phyloP scores from a whole-genome alignment of 2,888 invertebrate genomes.

The Eupelmus urozonus region DNA sequence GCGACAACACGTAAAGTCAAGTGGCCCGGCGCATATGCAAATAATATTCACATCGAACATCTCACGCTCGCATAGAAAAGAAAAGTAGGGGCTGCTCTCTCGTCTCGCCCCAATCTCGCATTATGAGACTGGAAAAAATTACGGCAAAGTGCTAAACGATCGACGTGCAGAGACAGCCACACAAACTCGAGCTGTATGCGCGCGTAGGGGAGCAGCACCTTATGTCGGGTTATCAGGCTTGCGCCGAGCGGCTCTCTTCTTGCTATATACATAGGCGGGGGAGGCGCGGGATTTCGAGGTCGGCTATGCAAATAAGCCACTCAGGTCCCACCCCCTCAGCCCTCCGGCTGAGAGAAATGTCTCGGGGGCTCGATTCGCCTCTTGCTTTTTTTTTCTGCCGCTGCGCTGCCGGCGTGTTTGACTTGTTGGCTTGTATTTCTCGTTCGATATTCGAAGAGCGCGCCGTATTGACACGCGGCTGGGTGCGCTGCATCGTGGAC shows the following conservation, averaged over 20 bases:
- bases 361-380: slow-evolving; percentile 77
- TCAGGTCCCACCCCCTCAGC: too few species aligned
- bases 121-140: slow-evolving; percentile 71
- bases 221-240: slow-evolving; percentile 74
- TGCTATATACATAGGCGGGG: slow-evolving; percentile 63
- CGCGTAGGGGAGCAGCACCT: slow-evolving; percentile 67
- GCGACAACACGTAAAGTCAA: not conserved
- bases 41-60: slow-evolving; percentile 34
- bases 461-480: slow-evolving; percentile 1
- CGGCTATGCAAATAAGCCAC: slow-evolving; percentile 60
- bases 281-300: slow-evolving; percentile 48
- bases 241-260: slow-evolving; percentile 58
- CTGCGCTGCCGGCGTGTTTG: slow-evolving; percentile 4
- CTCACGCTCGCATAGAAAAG: too few species aligned
- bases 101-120: not conserved
- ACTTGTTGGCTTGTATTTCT: slow-evolving; percentile 20
- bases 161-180: slow-evolving; percentile 57
- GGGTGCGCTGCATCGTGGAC: not conserved
- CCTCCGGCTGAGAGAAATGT: too few species aligned
- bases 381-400: slow-evolving; percentile 35
- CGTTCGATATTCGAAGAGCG: slow-evolving; percentile 36
- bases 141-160: slow-evolving; percentile 77
- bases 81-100: not conserved
- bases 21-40: slow-evolving; percentile 30
- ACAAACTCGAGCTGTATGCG: slow-evolving; percentile 8